Base-by-base conservation (phyloP, 2,113 vertebrate species). In the Chloroceryle aenea region DNA sequence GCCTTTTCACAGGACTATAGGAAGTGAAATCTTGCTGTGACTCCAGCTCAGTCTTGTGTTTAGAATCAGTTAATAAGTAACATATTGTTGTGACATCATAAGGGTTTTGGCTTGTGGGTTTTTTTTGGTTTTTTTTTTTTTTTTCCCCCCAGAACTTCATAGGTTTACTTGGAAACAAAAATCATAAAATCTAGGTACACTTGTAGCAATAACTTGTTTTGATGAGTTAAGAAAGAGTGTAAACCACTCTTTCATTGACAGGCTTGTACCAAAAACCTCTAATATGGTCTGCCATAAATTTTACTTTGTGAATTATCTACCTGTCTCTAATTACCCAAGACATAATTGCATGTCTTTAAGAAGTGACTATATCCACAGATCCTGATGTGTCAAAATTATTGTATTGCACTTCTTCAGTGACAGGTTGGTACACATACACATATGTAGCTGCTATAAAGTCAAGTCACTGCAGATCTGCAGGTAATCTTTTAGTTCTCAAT, bases 11-110 rank as follows among this genome's bases (percentile, higher is more conserved):
- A 52, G 27, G 50, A 27, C 22, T 76, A 3, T 84, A 90, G 96
- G 95, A 97, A 95, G 72, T 94, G 73, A 55, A 81, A 66, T 81
- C 82, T 85, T 96, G 48, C n/a, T 73, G 53, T 74, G 88, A 88
- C 91, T 96, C 53, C 84, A 90, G 86, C 76, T 93, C 73, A 72
- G 82, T 53, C 89, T 50, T 74, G 73, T 27, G 84, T 94, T 89
- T 76, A 12, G 84, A 83, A 38, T 74, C 66, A 58, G 97, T 98
- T 98, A 98, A 98, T 98, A 93, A 98, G 97, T 98, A 98, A 98
- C 94, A 0, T 59, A 25, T 55, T 93, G 56, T 73, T 67, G 66
- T 94, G 93, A 93, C 86, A 67, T 96, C 91, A 94, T 61, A 89
- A 88, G 43, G 22, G 53, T 23, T 27, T 90, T 30, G 29, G 52